These are phyloP conservation scores for Melanophora roralis DNA, from an alignment of 2,888 invertebrate species.

Conservation along the genomic window DNA sequence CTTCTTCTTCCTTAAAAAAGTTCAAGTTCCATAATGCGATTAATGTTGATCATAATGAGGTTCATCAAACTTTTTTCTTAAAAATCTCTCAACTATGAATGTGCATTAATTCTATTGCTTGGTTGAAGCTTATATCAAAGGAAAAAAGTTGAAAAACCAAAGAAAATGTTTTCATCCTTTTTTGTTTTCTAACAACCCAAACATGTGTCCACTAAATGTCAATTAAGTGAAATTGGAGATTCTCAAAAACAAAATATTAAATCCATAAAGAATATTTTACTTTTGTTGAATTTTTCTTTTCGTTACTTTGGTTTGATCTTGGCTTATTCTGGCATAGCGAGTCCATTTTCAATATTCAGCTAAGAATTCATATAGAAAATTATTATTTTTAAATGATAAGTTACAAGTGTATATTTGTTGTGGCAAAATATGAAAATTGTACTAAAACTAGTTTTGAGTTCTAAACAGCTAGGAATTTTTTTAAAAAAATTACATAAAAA, in stretches of 20 bases:
- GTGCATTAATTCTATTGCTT: background rate
- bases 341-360: slow-evolving; percentile 31
- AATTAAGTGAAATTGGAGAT: slow-evolving; percentile 69
- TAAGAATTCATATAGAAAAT: slow-evolving; percentile 53
- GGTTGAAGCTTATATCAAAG: background rate
- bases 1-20: slow-evolving; percentile 23
- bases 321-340: background rate
- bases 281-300: background rate
- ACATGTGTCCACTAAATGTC: slow-evolving; percentile 74
- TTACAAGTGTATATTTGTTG: slow-evolving; percentile 27
- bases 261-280: slow-evolving; percentile 19
- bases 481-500: too few relatives aligned
- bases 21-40: slow-evolving; percentile 53
- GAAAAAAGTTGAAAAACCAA: background rate
- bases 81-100: slow-evolving; percentile 2
- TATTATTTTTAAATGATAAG: slow-evolving; percentile 41
- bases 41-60: slow-evolving; percentile 60
- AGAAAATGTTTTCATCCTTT: slow-evolving; percentile 11
- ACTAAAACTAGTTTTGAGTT: background rate
- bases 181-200: slow-evolving; percentile 51
- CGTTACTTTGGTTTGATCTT: background rate
- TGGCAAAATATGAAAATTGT: background rate
- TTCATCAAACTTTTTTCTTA: slow-evolving; percentile 54
- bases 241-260: slow-evolving; percentile 37
- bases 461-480: too few relatives aligned